Evolutionary conservation across 2,797 vertebrate genomes (phyloP).

Genomic region (Allobates femoralis): DNA sequence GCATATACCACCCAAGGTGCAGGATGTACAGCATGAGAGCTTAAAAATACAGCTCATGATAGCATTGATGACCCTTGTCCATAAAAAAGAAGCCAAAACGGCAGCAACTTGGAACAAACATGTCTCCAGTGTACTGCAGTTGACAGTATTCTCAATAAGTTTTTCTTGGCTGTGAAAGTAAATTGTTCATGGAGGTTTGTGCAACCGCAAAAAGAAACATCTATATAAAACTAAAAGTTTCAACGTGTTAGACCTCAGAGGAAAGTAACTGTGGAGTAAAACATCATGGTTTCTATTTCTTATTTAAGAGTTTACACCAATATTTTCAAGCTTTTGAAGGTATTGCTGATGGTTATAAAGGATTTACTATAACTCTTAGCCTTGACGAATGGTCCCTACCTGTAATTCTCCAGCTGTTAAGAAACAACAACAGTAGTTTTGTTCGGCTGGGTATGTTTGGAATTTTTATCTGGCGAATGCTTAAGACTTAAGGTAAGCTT

Average conservation of each 20-base stretch:
- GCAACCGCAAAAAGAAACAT: conserved; percentile 35
- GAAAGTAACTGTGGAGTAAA: not conserved
- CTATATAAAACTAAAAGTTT: not conserved
- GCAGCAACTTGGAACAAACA: conserved; percentile 42
- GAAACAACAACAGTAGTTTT: not conserved
- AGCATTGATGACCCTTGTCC: conserved; percentile 21
- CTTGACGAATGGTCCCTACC: not conserved
- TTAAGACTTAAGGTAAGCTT: not conserved
- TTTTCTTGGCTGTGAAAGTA: conserved; percentile 42
- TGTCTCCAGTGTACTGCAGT: conserved; percentile 26
- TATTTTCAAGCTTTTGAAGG: not conserved
- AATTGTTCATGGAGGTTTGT: conserved; percentile 15
- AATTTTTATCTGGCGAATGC: not conserved
- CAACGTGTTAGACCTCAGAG: not conserved
- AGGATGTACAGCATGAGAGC: not conserved
- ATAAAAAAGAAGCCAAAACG: conserved; percentile 39
- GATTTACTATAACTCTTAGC: not conserved
- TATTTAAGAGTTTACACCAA: not conserved
- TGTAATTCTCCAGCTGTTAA: not conserved
- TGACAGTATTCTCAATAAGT: conserved; percentile 36
- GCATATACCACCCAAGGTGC: not conserved
- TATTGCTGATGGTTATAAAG: not conserved
- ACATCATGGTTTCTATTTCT: not conserved
- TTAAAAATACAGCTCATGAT: conserved; percentile 30
- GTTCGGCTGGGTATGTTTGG: not conserved